Base-by-base conservation (phyloP, 2,797 vertebrate genomes). In the Phalloptychus januarius region DNA sequence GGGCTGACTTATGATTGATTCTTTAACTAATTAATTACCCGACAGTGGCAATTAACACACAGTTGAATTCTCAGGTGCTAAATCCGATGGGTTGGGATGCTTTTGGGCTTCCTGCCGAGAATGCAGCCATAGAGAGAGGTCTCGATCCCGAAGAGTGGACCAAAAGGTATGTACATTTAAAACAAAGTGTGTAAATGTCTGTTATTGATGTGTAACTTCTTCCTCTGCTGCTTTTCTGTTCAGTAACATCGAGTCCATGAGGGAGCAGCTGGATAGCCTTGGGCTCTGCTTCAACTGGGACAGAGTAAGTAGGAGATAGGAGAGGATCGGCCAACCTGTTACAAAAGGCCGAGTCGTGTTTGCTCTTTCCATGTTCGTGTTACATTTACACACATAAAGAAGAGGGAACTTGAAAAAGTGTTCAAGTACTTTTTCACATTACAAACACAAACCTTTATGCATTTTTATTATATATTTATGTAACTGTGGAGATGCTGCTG, bases 11-110 rank as follows among this genome's bases (percentile, higher is more conserved):
- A n/a, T 44, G 40, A 44, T 70, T 44, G 67, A 15, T 70, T 25
- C 12, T 78, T 81, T 52, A 42, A 4, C 38, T 56, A 23, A 33
- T 23, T 48, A 3, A 23, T 54, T 7, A 48, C 23, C 44, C 3
- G 31, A 1, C 8, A 25, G 12, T 28, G 0, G 45, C 2, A 2
- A 1, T 31, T 75, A 12, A 85, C 15, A 7, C 18, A 25, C 1
- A 42, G 3, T 16, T 84, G 16, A 38, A 2, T 87, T 78, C 15
- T 23, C 85, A 99, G 98, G 98, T 99, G 79, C 93, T 99, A 80
- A 98, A 99, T 93, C 98, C 98, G 0, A 99, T 99, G 97, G 98
- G 98, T n/a, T 99, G 98, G 98, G 98, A 99, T 10, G 98, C 98
- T 0, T 99, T 99, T 78, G 98, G 98, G 40, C 95, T 99, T 58